phyloP scores from a whole-genome alignment of 2,888 invertebrate genomes.

The Schrankia costaestrigalis region DNA sequence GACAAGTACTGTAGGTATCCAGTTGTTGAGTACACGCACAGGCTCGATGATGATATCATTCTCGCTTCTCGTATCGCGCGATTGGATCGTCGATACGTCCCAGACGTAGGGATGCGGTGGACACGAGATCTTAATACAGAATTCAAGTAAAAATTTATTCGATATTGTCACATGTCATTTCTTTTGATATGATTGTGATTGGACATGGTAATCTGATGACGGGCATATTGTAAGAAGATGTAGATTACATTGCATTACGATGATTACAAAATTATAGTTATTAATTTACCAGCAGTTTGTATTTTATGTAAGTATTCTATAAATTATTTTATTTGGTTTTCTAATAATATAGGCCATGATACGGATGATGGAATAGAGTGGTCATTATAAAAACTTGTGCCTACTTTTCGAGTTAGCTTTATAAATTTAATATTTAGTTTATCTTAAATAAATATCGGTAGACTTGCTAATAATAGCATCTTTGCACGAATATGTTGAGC shows the following conservation, averaged over 20 bases:
- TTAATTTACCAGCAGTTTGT: too few relatives aligned
- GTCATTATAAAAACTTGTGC: too few relatives aligned
- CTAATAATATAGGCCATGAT: too few relatives aligned
- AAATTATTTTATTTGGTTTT: too few relatives aligned
- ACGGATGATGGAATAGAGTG: too few relatives aligned
- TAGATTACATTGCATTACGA: too few relatives aligned
- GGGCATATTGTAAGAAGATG: too few relatives aligned
- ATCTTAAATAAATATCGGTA: too few relatives aligned
- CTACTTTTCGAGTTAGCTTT: too few relatives aligned
- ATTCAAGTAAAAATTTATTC: slow-evolving; percentile 54
- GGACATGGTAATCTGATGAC: slow-evolving; percentile 15
- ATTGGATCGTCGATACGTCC: slow-evolving; percentile 58
- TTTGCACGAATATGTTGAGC: slow-evolving; percentile 59
- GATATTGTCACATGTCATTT: slow-evolving; percentile 61
- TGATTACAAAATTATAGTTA: too few relatives aligned
- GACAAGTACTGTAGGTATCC: slow-evolving; percentile 28
- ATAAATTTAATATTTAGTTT: too few relatives aligned
- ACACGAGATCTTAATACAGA: slow-evolving; percentile 53
- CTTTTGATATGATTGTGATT: slow-evolving; percentile 47
- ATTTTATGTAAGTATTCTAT: too few relatives aligned
- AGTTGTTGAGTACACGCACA: slow-evolving; percentile 31
- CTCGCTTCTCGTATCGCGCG: slow-evolving; percentile 49
- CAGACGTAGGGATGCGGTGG: slow-evolving; percentile 39
- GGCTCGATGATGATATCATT: slow-evolving; percentile 53
- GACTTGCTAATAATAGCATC: slow-evolving; percentile 60